Base-by-base conservation (phyloP, 2,888 invertebrate species). In the Platerodrilus igneus region DNA sequence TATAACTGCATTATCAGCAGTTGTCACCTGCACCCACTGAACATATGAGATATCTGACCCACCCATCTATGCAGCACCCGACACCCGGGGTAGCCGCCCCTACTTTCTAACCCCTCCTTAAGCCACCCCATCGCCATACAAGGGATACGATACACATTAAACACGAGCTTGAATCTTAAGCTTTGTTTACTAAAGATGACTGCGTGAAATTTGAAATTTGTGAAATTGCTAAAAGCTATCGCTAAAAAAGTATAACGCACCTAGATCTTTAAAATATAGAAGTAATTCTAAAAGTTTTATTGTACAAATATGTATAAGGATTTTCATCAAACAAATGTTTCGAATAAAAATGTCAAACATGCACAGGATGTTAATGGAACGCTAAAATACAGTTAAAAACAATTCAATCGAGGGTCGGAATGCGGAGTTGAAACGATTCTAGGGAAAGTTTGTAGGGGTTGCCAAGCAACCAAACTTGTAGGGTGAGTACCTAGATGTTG, bases 51-150 rank as follows among this genome's bases (percentile, higher is more conserved):
- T 62, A 67, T 68, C 67, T 67, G 67, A 67, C 68, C 67, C 67
- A 68, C 68, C 67, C 68, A 68, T 64, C 64, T 63, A 64, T 68
- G 65, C 66, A 64, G 65, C 67, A 67, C 68, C 66, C 68, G 63
- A 68, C 65, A 66, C 68, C 67, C 65, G 66, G 67, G 63, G 66
- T 64, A 59, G 57, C 59, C 56, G 54, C 51, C 57, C 52, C 63
- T 58, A 57, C 60, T 59, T 59, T 58, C 60, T 55, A 50, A 63
- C 60, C 59, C 62, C 63, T 60, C 60, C 62, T 63, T 64, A 70
- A 66, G 62, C 61, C 63, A 60, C 62, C 62, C 63, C 57, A 49
- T 50, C 48, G 52, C 50, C 51, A 53, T 50, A 46, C 52, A 46
- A 54, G 50, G 55, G 54, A 52, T 50, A 51, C 47, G 35, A 48